These are phyloP conservation scores for Lepidochitona cinerea DNA, from an alignment of 2,888 invertebrate species.

Conservation along the genomic window DNA sequence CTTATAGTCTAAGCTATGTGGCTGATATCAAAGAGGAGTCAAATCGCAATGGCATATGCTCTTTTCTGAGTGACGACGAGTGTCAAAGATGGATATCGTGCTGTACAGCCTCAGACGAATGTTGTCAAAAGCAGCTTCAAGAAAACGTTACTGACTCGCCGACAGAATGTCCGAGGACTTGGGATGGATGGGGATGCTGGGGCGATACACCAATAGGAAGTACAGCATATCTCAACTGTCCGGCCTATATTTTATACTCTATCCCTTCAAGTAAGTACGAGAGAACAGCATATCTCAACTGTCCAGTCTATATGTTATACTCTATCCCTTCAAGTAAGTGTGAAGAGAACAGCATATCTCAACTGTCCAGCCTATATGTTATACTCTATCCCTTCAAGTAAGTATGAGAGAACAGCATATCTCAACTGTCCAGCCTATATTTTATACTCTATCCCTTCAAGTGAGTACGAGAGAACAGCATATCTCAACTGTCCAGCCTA, in stretches of 20 bases:
- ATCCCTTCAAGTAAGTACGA: slow-evolving; percentile 46
- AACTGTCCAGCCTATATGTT: slow-evolving; percentile 49
- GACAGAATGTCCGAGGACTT: slow-evolving; percentile 49
- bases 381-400: slow-evolving; percentile 40
- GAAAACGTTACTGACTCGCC: background rate
- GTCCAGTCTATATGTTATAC: slow-evolving; percentile 47
- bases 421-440: too few species aligned
- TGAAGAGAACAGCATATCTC: too few species aligned
- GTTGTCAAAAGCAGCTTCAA: slow-evolving; percentile 40
- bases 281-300: slow-evolving; percentile 36
- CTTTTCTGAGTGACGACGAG: slow-evolving; percentile 33
- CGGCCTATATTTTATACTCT: slow-evolving; percentile 41
- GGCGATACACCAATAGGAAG: slow-evolving; percentile 40
- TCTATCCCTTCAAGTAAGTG: slow-evolving; percentile 44
- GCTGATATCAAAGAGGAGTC: slow-evolving; percentile 20
- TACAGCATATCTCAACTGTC: slow-evolving; percentile 40
- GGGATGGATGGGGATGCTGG: slow-evolving; percentile 62
- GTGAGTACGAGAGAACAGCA: too few species aligned
- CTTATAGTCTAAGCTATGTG: background rate
- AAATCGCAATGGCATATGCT: slow-evolving; percentile 32
- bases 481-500: too few species aligned
- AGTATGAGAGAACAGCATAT: too few species aligned
- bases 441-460: too few species aligned
- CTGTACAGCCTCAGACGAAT: slow-evolving; percentile 41
- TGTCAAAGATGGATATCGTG: slow-evolving; percentile 52